Evolutionary conservation across 2,797 vertebrate species (phyloP).

Genomic region (Catostomus latipinnis): DNA sequence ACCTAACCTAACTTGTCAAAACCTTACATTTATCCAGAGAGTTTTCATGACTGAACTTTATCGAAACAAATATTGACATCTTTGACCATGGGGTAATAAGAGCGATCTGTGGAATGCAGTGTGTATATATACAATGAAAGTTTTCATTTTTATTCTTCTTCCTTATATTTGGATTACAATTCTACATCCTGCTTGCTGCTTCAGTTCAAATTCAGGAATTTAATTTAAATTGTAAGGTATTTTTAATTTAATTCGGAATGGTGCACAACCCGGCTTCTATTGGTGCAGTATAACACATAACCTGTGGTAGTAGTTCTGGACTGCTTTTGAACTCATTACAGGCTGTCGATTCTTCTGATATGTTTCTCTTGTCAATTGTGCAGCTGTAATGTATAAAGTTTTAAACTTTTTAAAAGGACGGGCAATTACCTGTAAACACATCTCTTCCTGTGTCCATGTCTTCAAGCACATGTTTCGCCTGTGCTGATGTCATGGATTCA

Average conservation of each 20-base stretch:
- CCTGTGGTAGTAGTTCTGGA: conserved; percentile 4
- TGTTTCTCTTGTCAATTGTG: neutral
- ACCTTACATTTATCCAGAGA: too few relatives aligned
- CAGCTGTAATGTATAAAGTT: neutral
- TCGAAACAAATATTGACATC: too few relatives aligned
- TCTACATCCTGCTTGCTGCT: neutral
- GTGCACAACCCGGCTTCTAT: neutral
- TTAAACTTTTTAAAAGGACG: neutral
- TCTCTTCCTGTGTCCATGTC: conserved; percentile 32
- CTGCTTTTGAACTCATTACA: neutral
- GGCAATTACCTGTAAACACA: neutral
- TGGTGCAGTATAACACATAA: neutral
- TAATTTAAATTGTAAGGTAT: too few relatives aligned
- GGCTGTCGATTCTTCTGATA: neutral
- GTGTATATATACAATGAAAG: too few relatives aligned
- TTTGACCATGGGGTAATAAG: too few relatives aligned
- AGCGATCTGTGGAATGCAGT: too few relatives aligned
- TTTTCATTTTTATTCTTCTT: neutral
- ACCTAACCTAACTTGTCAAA: too few relatives aligned
- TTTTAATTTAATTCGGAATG: neutral
- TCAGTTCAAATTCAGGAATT: neutral
- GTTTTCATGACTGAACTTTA: too few relatives aligned
- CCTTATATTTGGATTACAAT: too few relatives aligned
- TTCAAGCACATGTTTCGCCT: conserved; percentile 33
- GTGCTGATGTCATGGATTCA: conserved; percentile 45